Percentiles rank a stretch among this genome's conserved stretches.
phyloP scores from a whole-genome alignment of 2,797 vertebrate genomes.

The Pipistrellus kuhlii region DNA sequence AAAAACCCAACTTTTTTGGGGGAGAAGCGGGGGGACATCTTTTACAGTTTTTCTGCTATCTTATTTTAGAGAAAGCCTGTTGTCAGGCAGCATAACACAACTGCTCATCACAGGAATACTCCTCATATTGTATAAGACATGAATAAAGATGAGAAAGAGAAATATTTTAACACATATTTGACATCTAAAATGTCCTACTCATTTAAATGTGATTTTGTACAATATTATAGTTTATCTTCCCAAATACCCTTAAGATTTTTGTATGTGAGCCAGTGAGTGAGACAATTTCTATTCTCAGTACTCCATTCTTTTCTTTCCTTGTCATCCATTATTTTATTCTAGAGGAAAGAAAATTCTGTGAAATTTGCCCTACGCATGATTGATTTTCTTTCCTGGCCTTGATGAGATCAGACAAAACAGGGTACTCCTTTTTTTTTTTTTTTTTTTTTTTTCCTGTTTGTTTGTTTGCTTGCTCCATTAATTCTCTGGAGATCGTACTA shows the following conservation, averaged over 20 bases:
- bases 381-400: conserved; percentile 12
- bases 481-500: not conserved
- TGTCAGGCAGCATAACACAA: not conserved
- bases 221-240: not conserved
- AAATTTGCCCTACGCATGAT: not conserved
- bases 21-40: not conserved
- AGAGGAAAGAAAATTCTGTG: conserved; percentile 30
- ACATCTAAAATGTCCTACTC: not conserved
- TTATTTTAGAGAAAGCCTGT: conserved; percentile 31
- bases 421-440: not conserved
- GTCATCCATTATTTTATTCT: conserved; percentile 31
- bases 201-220: conserved; percentile 8
- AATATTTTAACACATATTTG: not conserved
- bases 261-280: not conserved
- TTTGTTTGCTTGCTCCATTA: not conserved
- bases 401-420: not conserved
- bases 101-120: not conserved
- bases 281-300: conserved; percentile 21
- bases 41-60: not conserved
- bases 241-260: not conserved
- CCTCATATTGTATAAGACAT: not conserved
- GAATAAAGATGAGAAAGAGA: not conserved
- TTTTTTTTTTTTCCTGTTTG: not conserved
- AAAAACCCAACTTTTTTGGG: not conserved
- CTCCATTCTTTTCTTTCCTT: not conserved